Conservation (phyloP, 2,888 invertebrate genomes). For the Macrophya alboannulata region DNA sequence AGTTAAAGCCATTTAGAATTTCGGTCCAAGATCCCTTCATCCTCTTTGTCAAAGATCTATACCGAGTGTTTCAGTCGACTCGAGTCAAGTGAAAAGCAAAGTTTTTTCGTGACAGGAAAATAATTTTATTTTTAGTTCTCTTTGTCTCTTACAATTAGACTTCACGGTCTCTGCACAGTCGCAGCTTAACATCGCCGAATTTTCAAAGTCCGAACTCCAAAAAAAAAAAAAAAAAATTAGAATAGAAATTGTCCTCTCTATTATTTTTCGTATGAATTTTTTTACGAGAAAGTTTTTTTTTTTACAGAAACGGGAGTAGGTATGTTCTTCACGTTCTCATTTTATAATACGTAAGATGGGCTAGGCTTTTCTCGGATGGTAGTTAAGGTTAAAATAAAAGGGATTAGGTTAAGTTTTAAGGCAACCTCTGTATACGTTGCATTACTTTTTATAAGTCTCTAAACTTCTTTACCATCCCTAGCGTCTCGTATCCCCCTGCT, state of each 20-base stretch:
- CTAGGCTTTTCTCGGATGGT: not conserved
- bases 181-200: not conserved
- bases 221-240: not conserved
- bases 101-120: constrained; percentile 35
- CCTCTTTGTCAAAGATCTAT: not conserved
- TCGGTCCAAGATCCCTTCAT: not conserved
- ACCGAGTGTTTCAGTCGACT: not conserved
- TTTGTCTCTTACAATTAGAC: not conserved
- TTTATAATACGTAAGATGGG: not conserved
- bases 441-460: constrained; percentile 40
- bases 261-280: too few species aligned
- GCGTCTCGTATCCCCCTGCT: not conserved
- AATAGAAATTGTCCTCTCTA: not conserved
- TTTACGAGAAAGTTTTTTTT: not conserved
- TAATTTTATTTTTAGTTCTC: constrained; percentile 12
- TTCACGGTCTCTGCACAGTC: not conserved
- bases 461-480: constrained; percentile 15
- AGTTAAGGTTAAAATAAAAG: constrained; percentile 11
- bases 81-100: constrained; percentile 35
- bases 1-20: not conserved
- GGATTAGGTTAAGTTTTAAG: constrained; percentile 12
- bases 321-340: not conserved
- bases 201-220: not conserved
- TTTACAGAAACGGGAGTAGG: not conserved
- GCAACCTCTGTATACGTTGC: constrained; percentile 28